These are phyloP conservation scores for Ispidina lecontei DNA, from an alignment of 2,797 vertebrate species.

Conservation along the genomic window DNA sequence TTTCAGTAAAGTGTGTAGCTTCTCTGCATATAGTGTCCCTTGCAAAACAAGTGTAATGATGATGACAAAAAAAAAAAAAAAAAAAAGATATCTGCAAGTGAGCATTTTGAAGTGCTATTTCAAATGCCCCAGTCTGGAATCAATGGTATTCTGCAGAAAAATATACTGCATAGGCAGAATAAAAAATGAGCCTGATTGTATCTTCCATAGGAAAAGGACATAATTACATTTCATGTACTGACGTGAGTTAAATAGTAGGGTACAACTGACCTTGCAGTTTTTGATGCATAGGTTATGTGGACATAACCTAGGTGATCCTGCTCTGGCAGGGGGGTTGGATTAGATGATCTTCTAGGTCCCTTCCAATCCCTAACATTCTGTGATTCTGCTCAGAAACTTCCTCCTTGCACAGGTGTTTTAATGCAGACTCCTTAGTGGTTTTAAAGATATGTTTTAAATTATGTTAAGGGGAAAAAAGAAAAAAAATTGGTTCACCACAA, in stretches of 20 bases:
- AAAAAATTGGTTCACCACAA: background rate
- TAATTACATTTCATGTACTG: background rate
- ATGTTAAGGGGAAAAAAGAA: background rate
- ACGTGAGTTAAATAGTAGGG: background rate
- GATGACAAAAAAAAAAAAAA: background rate
- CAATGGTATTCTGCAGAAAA: background rate
- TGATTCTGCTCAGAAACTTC: background rate
- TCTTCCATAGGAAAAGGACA: background rate
- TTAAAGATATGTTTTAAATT: background rate
- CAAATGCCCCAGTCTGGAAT: background rate
- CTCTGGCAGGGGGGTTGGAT: no score
- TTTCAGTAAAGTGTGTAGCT: background rate
- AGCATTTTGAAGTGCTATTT: background rate
- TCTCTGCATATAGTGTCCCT: background rate
- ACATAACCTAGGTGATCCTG: background rate
- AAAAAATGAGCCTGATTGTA: background rate
- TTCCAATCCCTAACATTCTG: no score
- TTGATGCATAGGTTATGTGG: background rate
- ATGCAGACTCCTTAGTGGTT: background rate
- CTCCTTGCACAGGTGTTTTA: background rate
- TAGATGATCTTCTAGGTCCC: no score
- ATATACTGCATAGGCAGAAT: background rate
- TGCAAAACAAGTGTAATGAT: background rate
- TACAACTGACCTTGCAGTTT: background rate
- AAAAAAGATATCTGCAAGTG: background rate